These are phyloP conservation scores for Eupsilia transversa DNA, from an alignment of 2,888 invertebrate species.

Conservation along the genomic window DNA sequence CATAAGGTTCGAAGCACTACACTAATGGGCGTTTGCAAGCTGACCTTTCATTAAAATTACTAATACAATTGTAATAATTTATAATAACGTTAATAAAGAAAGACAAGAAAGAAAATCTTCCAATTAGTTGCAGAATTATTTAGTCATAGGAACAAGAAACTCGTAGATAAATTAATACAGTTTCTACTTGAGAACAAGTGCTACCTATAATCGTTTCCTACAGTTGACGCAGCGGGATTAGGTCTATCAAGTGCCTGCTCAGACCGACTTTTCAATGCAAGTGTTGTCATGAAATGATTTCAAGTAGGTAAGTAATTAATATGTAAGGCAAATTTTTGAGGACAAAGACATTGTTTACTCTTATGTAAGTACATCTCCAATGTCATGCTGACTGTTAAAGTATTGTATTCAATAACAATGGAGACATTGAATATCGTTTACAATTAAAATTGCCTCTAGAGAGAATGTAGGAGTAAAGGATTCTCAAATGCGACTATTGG, in stretches of 20 bases:
- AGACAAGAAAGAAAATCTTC: neutral
- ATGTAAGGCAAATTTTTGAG: too few relatives aligned
- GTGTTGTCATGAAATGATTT: neutral
- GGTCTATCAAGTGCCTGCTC: neutral
- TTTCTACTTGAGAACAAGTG: slow-evolving; percentile 2
- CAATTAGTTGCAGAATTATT: neutral
- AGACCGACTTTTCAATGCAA: neutral
- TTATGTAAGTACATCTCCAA: too few relatives aligned
- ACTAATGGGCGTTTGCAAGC: too few relatives aligned
- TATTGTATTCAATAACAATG: neutral
- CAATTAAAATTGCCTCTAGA: neutral
- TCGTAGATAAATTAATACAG: neutral
- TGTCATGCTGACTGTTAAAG: too few relatives aligned
- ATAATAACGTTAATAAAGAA: too few relatives aligned
- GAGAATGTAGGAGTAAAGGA: neutral
- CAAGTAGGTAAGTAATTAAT: too few relatives aligned
- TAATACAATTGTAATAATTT: too few relatives aligned
- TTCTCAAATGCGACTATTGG: neutral
- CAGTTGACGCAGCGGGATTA: slow-evolving; percentile 5
- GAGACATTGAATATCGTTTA: neutral
- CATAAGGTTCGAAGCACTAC: too few relatives aligned
- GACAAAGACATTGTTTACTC: too few relatives aligned
- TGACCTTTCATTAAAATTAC: too few relatives aligned
- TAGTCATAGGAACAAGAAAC: neutral
- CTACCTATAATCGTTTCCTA: neutral